A percentile compares a stretch with the other conserved stretches of the same genome.
These are phyloP conservation scores for Porites australiensis DNA, from an alignment of 64 coral and sea anemone genomes.

Conservation along the genomic window DNA sequence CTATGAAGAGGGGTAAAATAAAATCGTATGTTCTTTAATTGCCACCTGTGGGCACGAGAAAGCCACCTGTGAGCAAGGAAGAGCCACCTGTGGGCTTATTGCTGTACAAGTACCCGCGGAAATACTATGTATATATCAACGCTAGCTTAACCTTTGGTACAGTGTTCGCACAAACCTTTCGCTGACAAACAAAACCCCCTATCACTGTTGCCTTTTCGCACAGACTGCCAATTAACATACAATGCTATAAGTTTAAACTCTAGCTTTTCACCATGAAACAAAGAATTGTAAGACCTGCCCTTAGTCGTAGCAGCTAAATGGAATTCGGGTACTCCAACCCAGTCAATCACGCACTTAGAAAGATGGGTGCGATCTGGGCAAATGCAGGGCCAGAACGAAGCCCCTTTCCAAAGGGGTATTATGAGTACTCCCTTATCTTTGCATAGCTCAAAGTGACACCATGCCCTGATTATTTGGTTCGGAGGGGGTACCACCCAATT, in stretches of 20 bases:
- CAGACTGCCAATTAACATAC: not conserved
- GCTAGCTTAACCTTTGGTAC: not conserved
- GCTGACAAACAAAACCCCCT: constrained; percentile 13
- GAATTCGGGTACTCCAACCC: not conserved
- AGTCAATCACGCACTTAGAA: not conserved
- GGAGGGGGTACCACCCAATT: constrained; percentile 28
- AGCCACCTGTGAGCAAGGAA: not conserved
- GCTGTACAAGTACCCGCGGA: no score
- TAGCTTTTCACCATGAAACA: not conserved
- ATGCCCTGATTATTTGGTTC: not conserved
- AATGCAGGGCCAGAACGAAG: not conserved
- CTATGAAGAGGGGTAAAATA: not conserved
- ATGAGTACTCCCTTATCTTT: not conserved
- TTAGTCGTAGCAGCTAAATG: no score
- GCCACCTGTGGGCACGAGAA: not conserved
- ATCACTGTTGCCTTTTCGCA: not conserved
- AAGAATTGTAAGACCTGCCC: not conserved
- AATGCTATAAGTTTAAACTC: constrained; percentile 28
- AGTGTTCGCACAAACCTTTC: not conserved
- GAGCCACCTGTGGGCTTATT: no score
- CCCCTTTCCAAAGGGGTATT: not conserved
- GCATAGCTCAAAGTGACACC: not conserved
- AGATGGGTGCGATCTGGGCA: not conserved
- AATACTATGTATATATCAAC: no score
- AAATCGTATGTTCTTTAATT: not conserved